Percentiles rank a stretch among this genome's conserved stretches.
Conservation (phyloP, 2,113 vertebrate genomes). For the Malurus elegans region DNA sequence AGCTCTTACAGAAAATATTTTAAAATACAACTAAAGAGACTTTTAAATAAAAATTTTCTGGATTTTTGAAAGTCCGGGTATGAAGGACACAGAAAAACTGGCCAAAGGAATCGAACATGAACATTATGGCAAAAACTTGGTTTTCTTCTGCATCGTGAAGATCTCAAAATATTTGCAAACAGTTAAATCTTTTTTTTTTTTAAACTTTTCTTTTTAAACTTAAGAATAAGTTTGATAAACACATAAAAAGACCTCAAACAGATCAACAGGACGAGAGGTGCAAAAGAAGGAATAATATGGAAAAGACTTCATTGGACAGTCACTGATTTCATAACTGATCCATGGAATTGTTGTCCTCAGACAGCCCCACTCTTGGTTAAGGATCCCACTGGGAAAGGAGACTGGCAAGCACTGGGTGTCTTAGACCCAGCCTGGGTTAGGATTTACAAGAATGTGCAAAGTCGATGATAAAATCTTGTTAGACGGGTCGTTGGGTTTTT, state of each 20-base stretch:
- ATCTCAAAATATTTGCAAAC: slow-evolving; percentile 64
- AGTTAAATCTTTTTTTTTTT: slow-evolving; percentile 41
- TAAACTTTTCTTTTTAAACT: slow-evolving; percentile 76
- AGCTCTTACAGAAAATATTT: slow-evolving; percentile 82
- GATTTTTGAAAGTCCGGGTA: slow-evolving; percentile 54
- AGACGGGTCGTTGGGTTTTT: neutral
- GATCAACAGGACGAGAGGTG: slow-evolving; percentile 80
- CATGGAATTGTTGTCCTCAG: neutral
- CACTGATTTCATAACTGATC: slow-evolving; percentile 10
- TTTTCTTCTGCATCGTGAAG: slow-evolving; percentile 45
- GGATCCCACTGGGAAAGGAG: slow-evolving; percentile 51
- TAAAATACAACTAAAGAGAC: slow-evolving; percentile 79
- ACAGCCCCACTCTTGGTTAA: slow-evolving; percentile 25
- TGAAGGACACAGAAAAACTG: slow-evolving; percentile 64
- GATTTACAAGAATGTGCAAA: slow-evolving; percentile 40
- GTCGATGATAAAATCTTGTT: slow-evolving; percentile 9
- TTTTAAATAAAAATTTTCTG: slow-evolving; percentile 75
- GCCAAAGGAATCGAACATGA: slow-evolving; percentile 55
- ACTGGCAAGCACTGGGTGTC: slow-evolving; percentile 29
- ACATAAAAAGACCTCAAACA: slow-evolving; percentile 84
- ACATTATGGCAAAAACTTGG: slow-evolving; percentile 45
- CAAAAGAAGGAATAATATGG: slow-evolving; percentile 38
- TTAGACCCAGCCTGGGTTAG: slow-evolving; percentile 6
- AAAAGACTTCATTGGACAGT: slow-evolving; percentile 31
- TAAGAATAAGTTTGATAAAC: slow-evolving; percentile 90